These are phyloP conservation scores for Umimayanthus chanpuru DNA, from an alignment of 92 coral and sea anemone genomes.

Conservation along the genomic window DNA sequence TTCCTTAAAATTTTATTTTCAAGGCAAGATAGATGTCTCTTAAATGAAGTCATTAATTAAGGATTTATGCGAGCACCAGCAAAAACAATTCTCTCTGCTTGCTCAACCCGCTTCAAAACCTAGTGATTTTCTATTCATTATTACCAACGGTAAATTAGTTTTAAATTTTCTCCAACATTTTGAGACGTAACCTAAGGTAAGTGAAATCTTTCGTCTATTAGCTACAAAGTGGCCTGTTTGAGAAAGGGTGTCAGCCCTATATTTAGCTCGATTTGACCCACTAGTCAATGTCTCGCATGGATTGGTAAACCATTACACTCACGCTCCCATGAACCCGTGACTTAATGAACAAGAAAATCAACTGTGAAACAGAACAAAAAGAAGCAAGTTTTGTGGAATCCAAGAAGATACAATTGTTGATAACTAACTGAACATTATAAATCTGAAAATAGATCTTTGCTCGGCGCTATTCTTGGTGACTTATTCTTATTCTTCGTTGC, in stretches of 20 bases:
- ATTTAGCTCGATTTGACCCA: neutral
- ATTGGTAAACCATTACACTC: neutral
- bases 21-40: constrained; percentile 17
- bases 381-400: neutral
- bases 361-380: neutral
- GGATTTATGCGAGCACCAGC: constrained; percentile 38
- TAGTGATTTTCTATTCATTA: constrained; percentile 5
- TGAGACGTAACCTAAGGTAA: constrained; percentile 7
- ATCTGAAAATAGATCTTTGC: neutral
- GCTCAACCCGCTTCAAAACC: constrained; percentile 31
- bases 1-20: neutral
- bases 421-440: neutral
- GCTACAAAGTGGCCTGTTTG: neutral
- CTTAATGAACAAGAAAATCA: neutral
- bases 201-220: neutral
- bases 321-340: neutral
- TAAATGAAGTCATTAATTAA: constrained; percentile 36
- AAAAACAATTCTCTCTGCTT: constrained; percentile 26
- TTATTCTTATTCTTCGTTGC: neutral
- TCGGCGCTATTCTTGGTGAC: constrained; percentile 13
- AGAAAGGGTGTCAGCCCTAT: neutral
- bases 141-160: neutral
- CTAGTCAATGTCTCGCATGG: neutral
- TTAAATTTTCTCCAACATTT: neutral
- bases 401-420: neutral